phyloP scores from a whole-genome alignment of 1,140 invertebrate genomes.

The Camponotus floridanus region DNA sequence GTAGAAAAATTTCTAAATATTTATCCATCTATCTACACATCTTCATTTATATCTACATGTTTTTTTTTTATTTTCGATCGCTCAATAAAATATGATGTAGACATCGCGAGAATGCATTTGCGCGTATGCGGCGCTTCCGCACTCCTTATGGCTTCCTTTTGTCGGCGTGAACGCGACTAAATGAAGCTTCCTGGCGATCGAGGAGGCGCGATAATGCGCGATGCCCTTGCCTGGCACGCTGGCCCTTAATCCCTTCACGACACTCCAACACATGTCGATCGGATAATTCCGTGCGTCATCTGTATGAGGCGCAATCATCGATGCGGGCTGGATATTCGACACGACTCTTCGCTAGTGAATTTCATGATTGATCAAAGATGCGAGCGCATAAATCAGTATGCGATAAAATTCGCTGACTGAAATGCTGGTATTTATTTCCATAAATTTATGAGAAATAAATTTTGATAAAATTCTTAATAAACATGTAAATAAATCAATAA shows the following conservation, averaged over 20 bases:
- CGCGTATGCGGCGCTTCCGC: constrained; percentile 46
- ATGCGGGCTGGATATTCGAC: constrained; percentile 58
- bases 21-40: background rate
- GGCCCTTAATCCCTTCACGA: constrained; percentile 57
- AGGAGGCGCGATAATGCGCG: constrained; percentile 67
- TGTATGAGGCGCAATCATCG: constrained; percentile 63
- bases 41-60: background rate
- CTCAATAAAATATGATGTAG: constrained; percentile 10
- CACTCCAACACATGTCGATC: constrained; percentile 61
- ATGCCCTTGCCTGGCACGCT: constrained; percentile 41
- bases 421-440: constrained; percentile 1
- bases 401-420: constrained; percentile 17
- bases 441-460: constrained; percentile 4
- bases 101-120: background rate
- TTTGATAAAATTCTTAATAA: background rate
- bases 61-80: background rate
- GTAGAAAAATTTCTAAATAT: background rate
- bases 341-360: constrained; percentile 32
- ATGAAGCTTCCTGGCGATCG: constrained; percentile 73
- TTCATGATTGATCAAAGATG: constrained; percentile 50
- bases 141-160: constrained; percentile 70
- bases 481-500: constrained; percentile 9
- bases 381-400: constrained; percentile 45
- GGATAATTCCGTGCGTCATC: constrained; percentile 60
- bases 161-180: constrained; percentile 69